phyloP scores from a whole-genome alignment of 53 echinoderm and acorn worm genomes.

The Apostichopus leukothele region DNA sequence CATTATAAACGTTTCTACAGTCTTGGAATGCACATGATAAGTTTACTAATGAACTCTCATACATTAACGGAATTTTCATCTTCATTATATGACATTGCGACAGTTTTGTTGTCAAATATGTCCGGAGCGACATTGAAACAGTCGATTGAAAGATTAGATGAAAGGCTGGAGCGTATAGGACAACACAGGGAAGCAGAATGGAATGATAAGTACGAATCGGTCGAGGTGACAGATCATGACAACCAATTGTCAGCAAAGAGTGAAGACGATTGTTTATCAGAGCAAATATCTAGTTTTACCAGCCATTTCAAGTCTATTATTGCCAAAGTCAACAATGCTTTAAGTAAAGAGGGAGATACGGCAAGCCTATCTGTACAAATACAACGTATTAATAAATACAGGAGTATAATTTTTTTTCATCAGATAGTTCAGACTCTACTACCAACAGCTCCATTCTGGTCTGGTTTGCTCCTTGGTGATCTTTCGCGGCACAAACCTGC shows the following conservation, averaged over 20 bases:
- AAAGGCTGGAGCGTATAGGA: neutral
- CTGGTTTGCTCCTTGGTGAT: conserved; percentile 1
- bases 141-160: neutral
- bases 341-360: neutral
- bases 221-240: neutral
- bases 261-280: neutral
- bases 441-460: conserved; percentile 17
- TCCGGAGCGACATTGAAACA: neutral
- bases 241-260: neutral
- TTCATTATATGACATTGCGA: conserved; percentile 4
- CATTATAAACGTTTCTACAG: neutral
- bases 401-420: conserved; percentile 10
- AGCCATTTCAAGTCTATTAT: neutral
- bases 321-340: neutral
- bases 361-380: neutral
- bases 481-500: conserved; percentile 1
- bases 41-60: neutral
- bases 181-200: neutral
- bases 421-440: conserved; percentile 19
- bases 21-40: conserved; percentile 17
- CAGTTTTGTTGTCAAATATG: neutral
- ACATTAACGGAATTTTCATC: neutral
- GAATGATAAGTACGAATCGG: neutral
- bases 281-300: neutral
- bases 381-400: neutral